Base-by-base conservation (phyloP, 2,797 vertebrate genomes). In the Alauda arvensis region DNA sequence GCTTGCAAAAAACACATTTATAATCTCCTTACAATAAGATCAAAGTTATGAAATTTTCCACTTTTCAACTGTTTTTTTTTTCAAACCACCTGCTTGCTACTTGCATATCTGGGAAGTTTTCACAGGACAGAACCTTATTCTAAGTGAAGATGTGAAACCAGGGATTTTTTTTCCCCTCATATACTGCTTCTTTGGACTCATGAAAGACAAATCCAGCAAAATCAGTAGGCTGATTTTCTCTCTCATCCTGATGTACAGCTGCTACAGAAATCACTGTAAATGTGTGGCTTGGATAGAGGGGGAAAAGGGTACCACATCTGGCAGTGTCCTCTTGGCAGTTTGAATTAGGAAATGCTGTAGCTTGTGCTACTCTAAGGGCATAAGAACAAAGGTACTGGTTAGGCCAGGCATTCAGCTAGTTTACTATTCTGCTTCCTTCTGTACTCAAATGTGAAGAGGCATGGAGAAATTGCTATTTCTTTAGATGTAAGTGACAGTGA, bases 161-260 rank as follows among this genome's bases (percentile, higher is more conserved):
- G 3, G 1, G 1, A 5, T n/a, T 46, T 1, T 4, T 57, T 51
- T 11, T 13, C 9, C 3, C 5, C 16, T 26, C 6, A 3, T 26
- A 4, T 29, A 11, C 24, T 59, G 6, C 10, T 17, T 24, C 39
- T 83, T 39, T 61, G 66, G 24, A 57, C 18, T 69, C 10, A 12
- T 6, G 10, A 23, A 53, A 76, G 62, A 51, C 1, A 5, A 77
- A 69, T 5, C 20, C 34, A 40, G 9, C 15, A 53, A 63, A 76
- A 60, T 13, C 18, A 68, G 4, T 8, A 68, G 43, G 3, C 33
- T 66, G n/a, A 23, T 66, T 69, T 79, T 57, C n/a, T 43, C 33
- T 43, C n/a, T 77, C 14, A 12, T 56, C 6, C 49, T 31, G 8
- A 15, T 20, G 18, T 57, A 24, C 2, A 4, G 14, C 21, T 53